phyloP scores from a whole-genome alignment of 1,140 invertebrate genomes.

The Drosophila pectinifera region DNA sequence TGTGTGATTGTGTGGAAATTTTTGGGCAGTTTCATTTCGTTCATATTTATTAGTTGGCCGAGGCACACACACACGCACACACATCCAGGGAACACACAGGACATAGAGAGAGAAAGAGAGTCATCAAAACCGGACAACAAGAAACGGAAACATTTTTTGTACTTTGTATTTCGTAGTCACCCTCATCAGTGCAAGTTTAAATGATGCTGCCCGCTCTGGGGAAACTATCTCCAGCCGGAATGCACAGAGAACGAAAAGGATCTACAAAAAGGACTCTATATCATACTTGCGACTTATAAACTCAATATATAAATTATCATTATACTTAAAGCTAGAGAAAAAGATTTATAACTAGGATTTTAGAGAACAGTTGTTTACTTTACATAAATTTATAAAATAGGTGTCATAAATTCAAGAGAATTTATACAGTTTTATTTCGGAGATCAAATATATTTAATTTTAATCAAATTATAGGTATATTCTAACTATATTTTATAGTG shows the following conservation, averaged over 20 bases:
- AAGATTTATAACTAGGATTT: too few relatives aligned
- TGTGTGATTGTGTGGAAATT: conserved; percentile 83
- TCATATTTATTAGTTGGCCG: conserved; percentile 84
- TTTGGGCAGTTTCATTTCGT: conserved; percentile 84
- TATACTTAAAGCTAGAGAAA: background rate
- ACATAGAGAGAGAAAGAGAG: conserved; percentile 19
- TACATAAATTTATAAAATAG: too few relatives aligned
- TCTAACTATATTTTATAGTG: too few relatives aligned
- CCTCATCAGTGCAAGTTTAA: conserved; percentile 77
- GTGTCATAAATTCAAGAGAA: too few relatives aligned
- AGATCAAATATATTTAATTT: too few relatives aligned
- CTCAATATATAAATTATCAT: too few relatives aligned
- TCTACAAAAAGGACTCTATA: background rate
- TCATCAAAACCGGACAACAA: conserved; percentile 80
- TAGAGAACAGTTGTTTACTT: too few relatives aligned
- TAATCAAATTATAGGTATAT: too few relatives aligned
- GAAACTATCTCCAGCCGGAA: conserved; percentile 61
- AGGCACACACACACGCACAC: conserved; percentile 48
- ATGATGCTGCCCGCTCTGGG: conserved; percentile 56
- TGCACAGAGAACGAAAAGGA: conserved; percentile 16
- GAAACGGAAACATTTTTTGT: conserved; percentile 78
- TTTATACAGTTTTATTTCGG: too few relatives aligned
- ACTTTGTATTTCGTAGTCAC: conserved; percentile 70
- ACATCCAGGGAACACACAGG: conserved; percentile 1
- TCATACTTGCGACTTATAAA: too few relatives aligned